Evolutionary conservation across 1,140 invertebrate species (phyloP).

Genomic region (Hirudo medicinalis): DNA sequence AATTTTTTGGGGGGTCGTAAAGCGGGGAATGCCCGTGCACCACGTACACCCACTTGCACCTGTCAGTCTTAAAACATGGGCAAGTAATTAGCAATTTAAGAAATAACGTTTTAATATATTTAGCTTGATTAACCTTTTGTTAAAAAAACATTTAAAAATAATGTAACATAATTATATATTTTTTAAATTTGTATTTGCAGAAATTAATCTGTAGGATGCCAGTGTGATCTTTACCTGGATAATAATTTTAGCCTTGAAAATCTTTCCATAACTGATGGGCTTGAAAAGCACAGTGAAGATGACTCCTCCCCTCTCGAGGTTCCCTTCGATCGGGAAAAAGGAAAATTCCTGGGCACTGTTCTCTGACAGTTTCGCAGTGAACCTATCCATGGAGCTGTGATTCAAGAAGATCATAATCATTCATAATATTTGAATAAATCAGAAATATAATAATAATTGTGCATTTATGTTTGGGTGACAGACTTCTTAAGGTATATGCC

Average conservation of each 20-base stretch:
- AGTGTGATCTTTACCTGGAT: neutral
- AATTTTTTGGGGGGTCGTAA: neutral
- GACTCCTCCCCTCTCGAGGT: neutral
- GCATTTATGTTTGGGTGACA: too few relatives aligned
- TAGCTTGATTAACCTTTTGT: too few relatives aligned
- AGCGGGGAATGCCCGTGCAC: neutral
- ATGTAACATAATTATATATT: neutral
- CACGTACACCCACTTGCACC: neutral
- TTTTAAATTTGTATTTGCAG: neutral
- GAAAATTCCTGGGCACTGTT: neutral
- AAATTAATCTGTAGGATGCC: neutral
- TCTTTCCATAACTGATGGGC: neutral
- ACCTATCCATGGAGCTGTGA: neutral
- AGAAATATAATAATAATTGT: too few relatives aligned
- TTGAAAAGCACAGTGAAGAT: conserved; percentile 9
- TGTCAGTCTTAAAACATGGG: neutral
- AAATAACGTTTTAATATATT: too few relatives aligned
- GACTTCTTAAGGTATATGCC: too few relatives aligned
- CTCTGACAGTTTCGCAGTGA: neutral
- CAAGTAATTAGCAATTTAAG: neutral
- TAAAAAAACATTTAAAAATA: too few relatives aligned
- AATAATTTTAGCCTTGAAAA: conserved; percentile 7
- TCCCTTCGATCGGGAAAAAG: neutral
- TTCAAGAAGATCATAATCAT: neutral
- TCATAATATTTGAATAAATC: too few relatives aligned